Base-by-base conservation (phyloP, 2,888 invertebrate species). In the Dendrolimus pini region DNA sequence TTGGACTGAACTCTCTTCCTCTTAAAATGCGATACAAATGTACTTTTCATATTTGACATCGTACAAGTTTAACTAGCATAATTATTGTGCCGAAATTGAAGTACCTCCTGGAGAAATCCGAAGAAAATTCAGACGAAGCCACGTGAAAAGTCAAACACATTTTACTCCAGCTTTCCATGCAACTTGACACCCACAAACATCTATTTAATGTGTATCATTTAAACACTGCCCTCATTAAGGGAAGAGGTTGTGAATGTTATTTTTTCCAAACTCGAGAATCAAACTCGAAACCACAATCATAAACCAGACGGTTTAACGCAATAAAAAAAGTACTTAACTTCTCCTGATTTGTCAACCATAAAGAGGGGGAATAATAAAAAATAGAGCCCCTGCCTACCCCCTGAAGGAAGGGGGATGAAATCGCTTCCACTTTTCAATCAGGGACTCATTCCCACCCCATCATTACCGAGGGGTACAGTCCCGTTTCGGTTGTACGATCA, bases 391-490 rank as follows among this genome's bases (percentile, higher is more conserved):
- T 55, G 54, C 56, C 55, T 41, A 59, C 59, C 58, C 56, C 30
- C 52, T 30, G 30, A 0, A 30, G 41, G 30, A 41, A 53, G 63
- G 66, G 69, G 66, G 63, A 66, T 63, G 61, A 69, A 68, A 72
- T 67, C 61, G 61, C 64, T 64, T 65, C 70, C 65, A 65, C 67
- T 69, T 70, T 68, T 71, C 71, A 72, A 74, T 73, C 73, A 70
- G 67, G 67, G 67, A 68, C 59, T 65, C 63, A 67, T 66, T 66
- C 62, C 61, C 66, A 64, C 67, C 66, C 72, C 65, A 63, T 68
- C 65, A 70, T 73, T 73, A 72, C 63, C 57, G 59, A 52, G 52
- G 41, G 64, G 67, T 66, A 56, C 63, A 58, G 60, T 69, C 41
- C 65, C 60, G 56, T 57, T 65, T 62, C 8, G 62, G 30, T 12